A percentile compares a stretch with the other conserved stretches of the same genome.
Evolutionary conservation across 2,888 invertebrate species (phyloP).

Genomic region (Xestia c-nigrum): DNA sequence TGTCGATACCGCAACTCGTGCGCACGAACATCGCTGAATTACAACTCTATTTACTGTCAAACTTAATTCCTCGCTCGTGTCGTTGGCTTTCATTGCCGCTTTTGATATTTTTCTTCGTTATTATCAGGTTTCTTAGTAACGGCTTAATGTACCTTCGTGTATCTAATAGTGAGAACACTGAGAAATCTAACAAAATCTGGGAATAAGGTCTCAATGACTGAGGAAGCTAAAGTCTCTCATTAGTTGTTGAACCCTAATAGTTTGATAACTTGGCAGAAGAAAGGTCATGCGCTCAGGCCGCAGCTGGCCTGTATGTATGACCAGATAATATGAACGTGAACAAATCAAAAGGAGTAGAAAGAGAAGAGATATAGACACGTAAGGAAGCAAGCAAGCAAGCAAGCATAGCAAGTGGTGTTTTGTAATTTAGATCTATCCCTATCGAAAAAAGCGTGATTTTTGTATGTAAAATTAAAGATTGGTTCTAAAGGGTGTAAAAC

Average conservation of each 20-base stretch:
- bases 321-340: neutral
- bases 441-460: neutral
- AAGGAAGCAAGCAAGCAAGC: neutral
- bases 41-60: slow-evolving; percentile 89
- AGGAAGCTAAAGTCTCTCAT: neutral
- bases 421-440: neutral
- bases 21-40: slow-evolving; percentile 89
- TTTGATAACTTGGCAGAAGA: neutral
- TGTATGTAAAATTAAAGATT: neutral
- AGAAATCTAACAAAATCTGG: slow-evolving; percentile 8
- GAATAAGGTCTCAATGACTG: neutral
- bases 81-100: slow-evolving; percentile 80
- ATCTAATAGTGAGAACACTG: neutral
- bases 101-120: slow-evolving; percentile 63
- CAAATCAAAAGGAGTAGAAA: neutral
- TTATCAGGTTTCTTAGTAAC: slow-evolving; percentile 48
- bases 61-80: slow-evolving; percentile 88
- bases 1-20: slow-evolving; percentile 88
- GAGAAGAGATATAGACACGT: neutral
- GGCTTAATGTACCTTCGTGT: slow-evolving; percentile 22
- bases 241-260: neutral
- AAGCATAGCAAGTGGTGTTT: neutral
- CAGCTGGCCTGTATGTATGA: neutral
- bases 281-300: neutral
- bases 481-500: no score